phyloP scores from a whole-genome alignment of 2,797 vertebrate genomes.

The Rhinophrynus dorsalis region DNA sequence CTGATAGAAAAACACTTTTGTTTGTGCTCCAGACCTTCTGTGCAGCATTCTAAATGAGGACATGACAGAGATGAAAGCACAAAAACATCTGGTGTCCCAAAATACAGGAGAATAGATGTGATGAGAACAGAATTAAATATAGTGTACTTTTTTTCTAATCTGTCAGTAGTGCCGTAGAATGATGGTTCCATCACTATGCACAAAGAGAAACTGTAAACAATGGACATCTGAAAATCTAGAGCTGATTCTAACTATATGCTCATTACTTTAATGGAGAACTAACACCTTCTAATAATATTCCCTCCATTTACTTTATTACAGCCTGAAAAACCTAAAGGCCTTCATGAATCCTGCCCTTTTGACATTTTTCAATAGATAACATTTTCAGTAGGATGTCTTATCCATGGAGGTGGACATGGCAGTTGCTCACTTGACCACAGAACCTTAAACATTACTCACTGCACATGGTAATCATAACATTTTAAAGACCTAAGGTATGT shows the following conservation, averaged over 20 bases:
- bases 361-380: neutral
- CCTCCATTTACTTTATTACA: too few relatives aligned
- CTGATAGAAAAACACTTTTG: conserved; percentile 39
- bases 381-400: too few relatives aligned
- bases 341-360: too few relatives aligned
- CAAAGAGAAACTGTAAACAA: neutral
- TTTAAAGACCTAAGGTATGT: too few relatives aligned
- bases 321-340: too few relatives aligned
- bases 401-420: too few relatives aligned
- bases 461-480: too few relatives aligned
- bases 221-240: neutral
- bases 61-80: conserved; percentile 35
- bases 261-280: conserved; percentile 18
- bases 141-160: conserved; percentile 5
- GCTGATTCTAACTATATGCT: neutral
- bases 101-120: conserved; percentile 31
- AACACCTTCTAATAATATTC: too few relatives aligned
- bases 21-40: conserved; percentile 30
- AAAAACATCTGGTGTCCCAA: conserved; percentile 39
- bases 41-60: conserved; percentile 35
- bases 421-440: too few relatives aligned
- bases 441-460: too few relatives aligned
- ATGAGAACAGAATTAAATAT: conserved; percentile 22
- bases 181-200: neutral
- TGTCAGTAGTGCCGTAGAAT: neutral